Evolutionary conservation across 2,113 vertebrate genomes (phyloP).

Genomic region (Nettapus auritus): DNA sequence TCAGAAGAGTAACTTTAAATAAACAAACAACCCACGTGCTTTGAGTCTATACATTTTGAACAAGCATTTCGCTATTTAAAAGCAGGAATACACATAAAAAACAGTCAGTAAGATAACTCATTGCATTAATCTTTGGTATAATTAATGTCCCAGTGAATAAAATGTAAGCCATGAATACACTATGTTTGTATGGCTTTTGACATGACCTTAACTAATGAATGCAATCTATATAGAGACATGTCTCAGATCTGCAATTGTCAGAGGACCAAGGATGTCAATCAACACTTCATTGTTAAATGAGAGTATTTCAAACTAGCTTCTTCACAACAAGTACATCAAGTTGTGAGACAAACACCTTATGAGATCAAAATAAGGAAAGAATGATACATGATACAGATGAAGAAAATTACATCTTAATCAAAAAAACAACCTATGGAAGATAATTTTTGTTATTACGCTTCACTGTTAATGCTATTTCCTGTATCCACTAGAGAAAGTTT

Average conservation of each 20-base stretch:
- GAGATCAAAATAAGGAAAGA: neutral
- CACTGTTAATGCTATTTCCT: neutral
- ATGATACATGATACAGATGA: neutral
- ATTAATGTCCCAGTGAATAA: neutral
- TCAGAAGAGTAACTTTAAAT: neutral
- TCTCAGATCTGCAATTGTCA: neutral
- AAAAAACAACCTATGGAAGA: neutral
- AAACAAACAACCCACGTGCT: neutral
- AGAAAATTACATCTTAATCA: neutral
- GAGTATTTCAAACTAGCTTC: neutral
- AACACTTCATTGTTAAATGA: neutral
- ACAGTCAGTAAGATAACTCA: neutral
- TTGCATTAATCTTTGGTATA: neutral
- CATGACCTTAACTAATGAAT: neutral
- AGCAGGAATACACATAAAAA: neutral
- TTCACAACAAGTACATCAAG: neutral
- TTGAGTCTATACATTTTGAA: neutral
- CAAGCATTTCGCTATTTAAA: neutral
- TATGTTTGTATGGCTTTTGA: neutral
- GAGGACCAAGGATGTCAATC: neutral
- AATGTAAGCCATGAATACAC: neutral
- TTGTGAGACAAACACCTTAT: neutral
- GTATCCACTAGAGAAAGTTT: neutral
- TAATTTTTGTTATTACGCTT: neutral
- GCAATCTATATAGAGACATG: neutral